phyloP scores from a whole-genome alignment of 2,888 invertebrate species.

The Kuschelorhynchus macadamiae region DNA sequence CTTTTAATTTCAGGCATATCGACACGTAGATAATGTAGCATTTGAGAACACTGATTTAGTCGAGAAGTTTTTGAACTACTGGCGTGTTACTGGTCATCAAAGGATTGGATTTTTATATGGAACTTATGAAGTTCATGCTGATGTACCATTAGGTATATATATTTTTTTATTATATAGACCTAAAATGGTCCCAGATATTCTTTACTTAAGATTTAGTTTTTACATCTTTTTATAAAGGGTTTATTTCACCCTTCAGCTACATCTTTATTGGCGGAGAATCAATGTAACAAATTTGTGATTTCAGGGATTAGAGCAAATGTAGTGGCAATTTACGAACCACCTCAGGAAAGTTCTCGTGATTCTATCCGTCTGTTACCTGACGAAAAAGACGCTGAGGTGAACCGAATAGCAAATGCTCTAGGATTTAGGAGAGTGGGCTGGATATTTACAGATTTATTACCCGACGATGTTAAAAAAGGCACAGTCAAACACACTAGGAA shows the following conservation, averaged over 20 bases:
- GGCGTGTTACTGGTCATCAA: slow-evolving; percentile 95
- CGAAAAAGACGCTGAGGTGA: slow-evolving; percentile 79
- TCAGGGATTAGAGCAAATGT: slow-evolving; percentile 87
- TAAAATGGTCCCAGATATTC: background rate
- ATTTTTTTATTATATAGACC: background rate
- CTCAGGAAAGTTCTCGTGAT: slow-evolving; percentile 88
- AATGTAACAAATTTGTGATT: too few relatives aligned
- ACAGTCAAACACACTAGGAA: slow-evolving; percentile 83
- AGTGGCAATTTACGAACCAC: slow-evolving; percentile 97
- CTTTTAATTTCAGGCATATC: slow-evolving; percentile 82
- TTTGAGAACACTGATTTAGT: slow-evolving; percentile 96
- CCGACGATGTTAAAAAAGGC: slow-evolving; percentile 86
- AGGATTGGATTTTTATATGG: slow-evolving; percentile 95
- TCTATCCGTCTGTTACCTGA: slow-evolving; percentile 79
- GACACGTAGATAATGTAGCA: slow-evolving; percentile 96
- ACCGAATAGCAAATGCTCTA: slow-evolving; percentile 82
- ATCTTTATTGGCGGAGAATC: too few relatives aligned
- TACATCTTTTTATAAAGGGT: too few relatives aligned
- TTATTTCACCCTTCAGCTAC: too few relatives aligned
- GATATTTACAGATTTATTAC: slow-evolving; percentile 98
- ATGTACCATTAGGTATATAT: slow-evolving; percentile 84
- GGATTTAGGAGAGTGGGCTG: slow-evolving; percentile 91
- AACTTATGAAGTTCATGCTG: slow-evolving; percentile 90
- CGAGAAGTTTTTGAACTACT: slow-evolving; percentile 96
- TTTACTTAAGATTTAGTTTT: too few relatives aligned